Evolutionary conservation across 1,140 invertebrate species (phyloP), one percentile per base, ranked within the genome.

Genomic region (Magallana ariakensis): DNA sequence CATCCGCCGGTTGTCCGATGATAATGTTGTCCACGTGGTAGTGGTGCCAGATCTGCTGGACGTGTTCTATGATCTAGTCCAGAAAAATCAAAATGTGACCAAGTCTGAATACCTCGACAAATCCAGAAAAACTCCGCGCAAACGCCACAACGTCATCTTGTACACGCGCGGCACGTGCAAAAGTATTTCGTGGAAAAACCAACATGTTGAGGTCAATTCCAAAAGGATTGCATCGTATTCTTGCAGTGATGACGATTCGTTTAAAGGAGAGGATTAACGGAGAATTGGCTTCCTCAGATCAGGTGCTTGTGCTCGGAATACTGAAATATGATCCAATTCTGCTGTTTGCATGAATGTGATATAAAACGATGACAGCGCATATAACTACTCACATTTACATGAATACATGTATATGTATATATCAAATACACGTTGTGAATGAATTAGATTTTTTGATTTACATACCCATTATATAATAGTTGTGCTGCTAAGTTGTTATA

Each of bases 131-230:
- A 33, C 66, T 75, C 66, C 66, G 22, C 66, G 66, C 19, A 75
- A 75, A 26, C 66, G 66, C 16, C 26, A 70, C 19, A 80, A 84
- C 15, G 82, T 87, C 4, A 84, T 84, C 15, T 33, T 87, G 15
- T 84, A 70, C 58, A 80, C 86, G 10, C 82, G 84, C 11, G 86
- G 86, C 15, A 84, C 82, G 55, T 87, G 82, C 53, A 87, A 87
- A 80, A 87, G 83, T 46, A 46, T 87, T 11, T 84, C 82, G 7
- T 87, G 86, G 86, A 84, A 75, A 55, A 84, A 87, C 11, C 86
- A 87, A n/a, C 22, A 87, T 16, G 86, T 87, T n/a, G 56, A 84
- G 53, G 86, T 87, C 0, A 46, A 84, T 46, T 87, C 86, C 46
- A 33, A 75, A n/a, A 46, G 16, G 26, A 46, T 82, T 60, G 2